These are phyloP conservation scores for Norana najaformis DNA, from an alignment of 2,888 invertebrate species.

Conservation along the genomic window DNA sequence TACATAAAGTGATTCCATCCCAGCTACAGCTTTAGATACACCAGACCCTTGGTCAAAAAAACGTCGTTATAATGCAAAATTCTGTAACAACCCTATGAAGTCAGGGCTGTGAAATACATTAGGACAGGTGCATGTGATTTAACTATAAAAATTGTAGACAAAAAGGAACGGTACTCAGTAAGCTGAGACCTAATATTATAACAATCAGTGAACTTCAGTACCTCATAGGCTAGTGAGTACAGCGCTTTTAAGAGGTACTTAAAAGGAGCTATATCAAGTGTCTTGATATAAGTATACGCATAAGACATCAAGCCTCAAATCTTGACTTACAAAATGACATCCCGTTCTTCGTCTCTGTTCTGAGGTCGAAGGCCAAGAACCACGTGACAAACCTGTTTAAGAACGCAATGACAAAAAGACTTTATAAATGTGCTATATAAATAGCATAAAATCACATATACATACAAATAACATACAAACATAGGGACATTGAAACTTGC, in stretches of 20 bases:
- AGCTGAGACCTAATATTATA: not conserved
- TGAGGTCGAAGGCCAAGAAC: conserved; percentile 81
- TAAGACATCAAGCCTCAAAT: not conserved
- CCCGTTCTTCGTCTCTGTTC: conserved; percentile 76
- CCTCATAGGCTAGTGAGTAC: not conserved
- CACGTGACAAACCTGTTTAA: conserved; percentile 76
- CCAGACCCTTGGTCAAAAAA: too few relatives aligned
- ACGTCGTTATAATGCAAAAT: not conserved
- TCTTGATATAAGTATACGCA: not conserved
- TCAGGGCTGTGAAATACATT: not conserved
- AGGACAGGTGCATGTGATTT: not conserved
- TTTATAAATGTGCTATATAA: not conserved
- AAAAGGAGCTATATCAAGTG: too few relatives aligned
- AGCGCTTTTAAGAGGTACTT: not conserved
- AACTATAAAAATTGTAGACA: not conserved
- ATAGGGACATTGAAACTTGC: not conserved
- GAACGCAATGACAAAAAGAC: not conserved
- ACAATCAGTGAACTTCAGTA: not conserved
- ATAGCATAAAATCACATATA: not conserved
- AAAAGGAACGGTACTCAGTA: not conserved
- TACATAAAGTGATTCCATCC: too few relatives aligned
- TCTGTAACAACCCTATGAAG: not conserved
- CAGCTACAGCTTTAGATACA: too few relatives aligned
- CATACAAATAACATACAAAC: not conserved
- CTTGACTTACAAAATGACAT: conserved; percentile 52